Conservation (phyloP, 2,797 vertebrate species). For the Thunnus albacares region DNA sequence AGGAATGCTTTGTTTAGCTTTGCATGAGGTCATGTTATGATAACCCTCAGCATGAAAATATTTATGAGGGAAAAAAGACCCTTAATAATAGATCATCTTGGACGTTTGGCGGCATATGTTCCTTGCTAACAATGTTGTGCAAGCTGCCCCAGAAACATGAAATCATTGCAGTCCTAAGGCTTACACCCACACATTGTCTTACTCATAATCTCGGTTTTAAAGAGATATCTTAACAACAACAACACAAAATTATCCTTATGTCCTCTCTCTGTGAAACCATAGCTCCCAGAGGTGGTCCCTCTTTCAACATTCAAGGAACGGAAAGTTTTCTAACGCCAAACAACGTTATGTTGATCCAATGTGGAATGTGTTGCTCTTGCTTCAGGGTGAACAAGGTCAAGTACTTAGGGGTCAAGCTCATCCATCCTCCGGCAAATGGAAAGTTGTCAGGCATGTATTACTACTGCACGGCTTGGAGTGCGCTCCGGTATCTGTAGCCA, state of each 20-base stretch:
- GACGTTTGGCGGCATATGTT: conserved; percentile 60
- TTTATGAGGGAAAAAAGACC: conserved; percentile 69
- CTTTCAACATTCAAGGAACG: conserved; percentile 28
- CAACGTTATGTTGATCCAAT: conserved; percentile 42
- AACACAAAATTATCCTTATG: conserved; percentile 26
- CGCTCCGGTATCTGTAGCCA: conserved; percentile 23
- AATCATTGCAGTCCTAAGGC: conserved; percentile 57
- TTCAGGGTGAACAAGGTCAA: conserved; percentile 62
- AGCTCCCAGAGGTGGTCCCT: conserved; percentile 54
- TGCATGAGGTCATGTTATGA: conserved; percentile 80
- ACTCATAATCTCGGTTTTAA: conserved; percentile 42
- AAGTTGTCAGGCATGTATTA: conserved; percentile 53
- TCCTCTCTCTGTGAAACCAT: conserved; percentile 35
- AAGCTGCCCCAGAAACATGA: conserved; percentile 62
- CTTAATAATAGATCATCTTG: conserved; percentile 68
- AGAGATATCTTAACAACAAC: conserved; percentile 31
- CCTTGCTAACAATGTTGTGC: conserved; percentile 62
- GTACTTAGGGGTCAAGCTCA: conserved; percentile 68
- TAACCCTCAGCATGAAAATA: conserved; percentile 84
- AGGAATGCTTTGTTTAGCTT: conserved; percentile 80
- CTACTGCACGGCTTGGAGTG: conserved; percentile 18
- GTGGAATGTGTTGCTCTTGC: conserved; percentile 61
- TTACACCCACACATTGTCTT: conserved; percentile 61
- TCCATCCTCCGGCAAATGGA: conserved; percentile 61
- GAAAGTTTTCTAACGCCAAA: conserved; percentile 36